phyloP scores from a whole-genome alignment of 1,140 invertebrate genomes.

The Neodiprion lecontei region DNA sequence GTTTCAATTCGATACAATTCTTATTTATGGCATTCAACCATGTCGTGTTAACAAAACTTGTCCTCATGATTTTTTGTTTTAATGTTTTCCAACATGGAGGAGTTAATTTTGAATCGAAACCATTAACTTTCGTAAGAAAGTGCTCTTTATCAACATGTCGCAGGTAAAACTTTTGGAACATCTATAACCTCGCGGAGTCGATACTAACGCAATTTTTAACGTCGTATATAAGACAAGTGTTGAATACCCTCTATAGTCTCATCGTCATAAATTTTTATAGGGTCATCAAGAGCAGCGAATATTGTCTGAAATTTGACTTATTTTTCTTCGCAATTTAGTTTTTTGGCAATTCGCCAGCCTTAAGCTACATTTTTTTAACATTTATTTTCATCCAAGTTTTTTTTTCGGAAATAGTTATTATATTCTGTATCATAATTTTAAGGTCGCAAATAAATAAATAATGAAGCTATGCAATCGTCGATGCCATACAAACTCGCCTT shows the following conservation, averaged over 20 bases:
- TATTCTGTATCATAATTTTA: too few relatives aligned
- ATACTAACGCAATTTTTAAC: constrained; percentile 23
- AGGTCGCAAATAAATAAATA: too few relatives aligned
- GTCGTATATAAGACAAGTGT: constrained; percentile 24
- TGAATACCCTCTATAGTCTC: constrained; percentile 35
- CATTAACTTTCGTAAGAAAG: constrained; percentile 23
- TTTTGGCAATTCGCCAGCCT: too few relatives aligned
- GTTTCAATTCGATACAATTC: constrained; percentile 4
- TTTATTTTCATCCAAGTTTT: too few relatives aligned
- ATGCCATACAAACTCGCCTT: too few relatives aligned
- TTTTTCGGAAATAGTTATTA: too few relatives aligned
- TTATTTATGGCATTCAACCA: constrained; percentile 21
- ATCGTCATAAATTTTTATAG: constrained; percentile 37
- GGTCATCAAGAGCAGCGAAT: constrained; percentile 45
- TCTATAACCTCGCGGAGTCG: constrained; percentile 11
- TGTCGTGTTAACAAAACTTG: constrained; percentile 25
- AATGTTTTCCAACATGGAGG: constrained; percentile 22
- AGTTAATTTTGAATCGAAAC: constrained; percentile 23
- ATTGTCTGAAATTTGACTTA: constrained; percentile 42
- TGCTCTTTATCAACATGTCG: constrained; percentile 13
- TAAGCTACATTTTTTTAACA: too few relatives aligned
- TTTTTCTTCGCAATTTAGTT: constrained; percentile 19
- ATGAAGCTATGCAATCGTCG: too few relatives aligned
- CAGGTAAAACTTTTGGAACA: constrained; percentile 22
- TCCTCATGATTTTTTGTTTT: constrained; percentile 27